Evolutionary conservation across 1,140 invertebrate genomes (phyloP).

Genomic region (Coelopa frigida): DNA sequence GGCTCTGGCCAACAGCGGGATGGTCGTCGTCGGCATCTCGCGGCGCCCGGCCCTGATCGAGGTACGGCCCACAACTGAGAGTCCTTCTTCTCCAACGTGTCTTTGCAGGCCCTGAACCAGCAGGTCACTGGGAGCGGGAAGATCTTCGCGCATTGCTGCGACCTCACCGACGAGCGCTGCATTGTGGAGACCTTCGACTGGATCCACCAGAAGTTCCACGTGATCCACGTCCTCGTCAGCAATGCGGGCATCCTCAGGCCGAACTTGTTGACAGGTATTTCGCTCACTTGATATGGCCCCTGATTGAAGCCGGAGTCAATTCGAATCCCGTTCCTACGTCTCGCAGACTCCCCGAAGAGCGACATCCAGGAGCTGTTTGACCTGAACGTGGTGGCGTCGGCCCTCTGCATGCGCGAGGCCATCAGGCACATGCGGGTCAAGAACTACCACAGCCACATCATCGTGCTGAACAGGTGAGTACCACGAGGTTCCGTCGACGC

Average conservation of each 20-base stretch:
- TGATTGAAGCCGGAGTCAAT: background rate
- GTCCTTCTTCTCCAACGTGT: no score
- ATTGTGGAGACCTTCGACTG: constrained; percentile 50
- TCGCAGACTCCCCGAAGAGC: constrained; percentile 28
- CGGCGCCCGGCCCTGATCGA: constrained; percentile 48
- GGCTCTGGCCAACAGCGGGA: constrained; percentile 48
- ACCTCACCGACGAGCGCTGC: constrained; percentile 52
- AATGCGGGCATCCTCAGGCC: constrained; percentile 41
- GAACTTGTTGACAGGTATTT: constrained; percentile 35
- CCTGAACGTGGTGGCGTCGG: constrained; percentile 54
- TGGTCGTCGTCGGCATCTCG: constrained; percentile 55
- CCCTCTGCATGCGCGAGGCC: constrained; percentile 50
- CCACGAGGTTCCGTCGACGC: no score
- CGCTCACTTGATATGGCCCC: background rate
- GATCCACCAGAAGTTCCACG: constrained; percentile 26
- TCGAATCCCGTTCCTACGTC: no score
- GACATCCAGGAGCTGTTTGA: constrained; percentile 46
- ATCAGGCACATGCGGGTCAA: constrained; percentile 49
- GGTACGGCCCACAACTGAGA: no score
- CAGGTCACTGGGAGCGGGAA: constrained; percentile 33
- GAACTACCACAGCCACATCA: constrained; percentile 34
- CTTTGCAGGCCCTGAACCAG: constrained; percentile 18
- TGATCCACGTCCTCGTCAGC: constrained; percentile 34
- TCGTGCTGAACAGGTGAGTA: constrained; percentile 44
- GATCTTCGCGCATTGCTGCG: constrained; percentile 46